Base-by-base conservation (phyloP, 2,113 vertebrate species). In the Sinocyclocheilus maitianheensis region DNA sequence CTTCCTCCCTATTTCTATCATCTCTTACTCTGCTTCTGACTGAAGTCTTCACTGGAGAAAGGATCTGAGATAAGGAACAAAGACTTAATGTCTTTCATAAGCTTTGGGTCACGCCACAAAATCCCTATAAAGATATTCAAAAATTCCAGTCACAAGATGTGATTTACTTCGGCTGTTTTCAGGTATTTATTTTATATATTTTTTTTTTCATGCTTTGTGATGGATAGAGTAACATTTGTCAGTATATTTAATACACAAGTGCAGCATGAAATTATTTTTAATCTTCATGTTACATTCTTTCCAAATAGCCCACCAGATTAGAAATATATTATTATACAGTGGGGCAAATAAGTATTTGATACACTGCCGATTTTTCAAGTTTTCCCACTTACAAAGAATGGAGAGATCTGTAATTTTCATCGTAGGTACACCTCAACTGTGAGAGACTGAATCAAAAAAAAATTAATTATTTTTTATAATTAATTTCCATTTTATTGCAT, bases 41-140 rank as follows among this genome's bases (percentile, higher is more conserved):
- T 55, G 40, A 37, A 48, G 22, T 86, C 65, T 72, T 71, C 67
- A 20, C 69, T 72, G 30, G 34, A 67, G 13, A 67, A 67, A 67
- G 26, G 24, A 37, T 40, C 18, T 20, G 34, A 72, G 18, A 20
- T 14, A 20, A 6, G 40, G 16, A 37, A 37, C 14, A 71, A 71
- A 71, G 14, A 20, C 16, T 18, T 37, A 7, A 71, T 18, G 14
- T 71, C 34, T 71, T 26, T 65, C 24, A 14, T 30, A 16, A 40
- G 1, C 24, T 1, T 14, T 1, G 5, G 63, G 24, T 67, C 63
- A 65, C 0, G 12, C 24, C 24, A 6, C 63, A 65, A 14, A 65
- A 40, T 40, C 40, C 40, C 40, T 40, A 11, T 62, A 11, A n/a
- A 62, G 60, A 62, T 62, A 26, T 26, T 26, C 63, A 65, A 24